A percentile compares a stretch with the other conserved stretches of the same genome.
phyloP scores from a whole-genome alignment of 2,888 invertebrate species.

The Platerodrilus igneus region DNA sequence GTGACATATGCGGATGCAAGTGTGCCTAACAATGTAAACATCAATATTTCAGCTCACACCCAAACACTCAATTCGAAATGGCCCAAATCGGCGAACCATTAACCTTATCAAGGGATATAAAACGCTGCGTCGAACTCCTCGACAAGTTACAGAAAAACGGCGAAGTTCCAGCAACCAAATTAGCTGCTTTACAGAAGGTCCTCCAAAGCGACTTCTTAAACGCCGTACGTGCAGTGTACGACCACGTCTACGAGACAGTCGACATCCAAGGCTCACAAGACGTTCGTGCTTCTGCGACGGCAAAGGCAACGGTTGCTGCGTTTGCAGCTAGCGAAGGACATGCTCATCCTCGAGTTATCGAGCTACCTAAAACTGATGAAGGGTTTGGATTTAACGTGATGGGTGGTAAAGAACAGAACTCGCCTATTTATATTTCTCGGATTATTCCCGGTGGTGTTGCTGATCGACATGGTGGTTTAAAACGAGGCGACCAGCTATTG shows the following conservation, averaged over 20 bases:
- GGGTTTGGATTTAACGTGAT: constrained; percentile 99
- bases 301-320: constrained; percentile 90
- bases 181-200: constrained; percentile 93
- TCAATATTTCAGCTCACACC: too few relatives aligned
- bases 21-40: too few relatives aligned
- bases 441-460: constrained; percentile 98
- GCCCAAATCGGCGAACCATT: constrained; percentile 75
- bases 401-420: constrained; percentile 99
- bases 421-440: constrained; percentile 97
- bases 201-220: constrained; percentile 95
- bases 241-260: constrained; percentile 97
- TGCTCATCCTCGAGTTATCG: constrained; percentile 96
- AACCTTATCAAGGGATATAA: constrained; percentile 84
- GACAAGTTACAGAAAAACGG: constrained; percentile 94
- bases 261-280: constrained; percentile 94
- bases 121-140: constrained; percentile 87
- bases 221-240: constrained; percentile 97
- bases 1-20: too few relatives aligned
- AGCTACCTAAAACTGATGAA: constrained; percentile 98
- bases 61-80: too few relatives aligned
- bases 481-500: constrained; percentile 94
- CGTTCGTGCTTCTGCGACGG: constrained; percentile 94
- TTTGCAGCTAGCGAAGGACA: constrained; percentile 96
- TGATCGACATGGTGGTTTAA: too few relatives aligned
- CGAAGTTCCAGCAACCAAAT: constrained; percentile 88